A percentile compares a stretch with the other conserved stretches of the same genome.
Evolutionary conservation across 2,797 vertebrate genomes (phyloP).

Genomic region (Rhinella marina): DNA sequence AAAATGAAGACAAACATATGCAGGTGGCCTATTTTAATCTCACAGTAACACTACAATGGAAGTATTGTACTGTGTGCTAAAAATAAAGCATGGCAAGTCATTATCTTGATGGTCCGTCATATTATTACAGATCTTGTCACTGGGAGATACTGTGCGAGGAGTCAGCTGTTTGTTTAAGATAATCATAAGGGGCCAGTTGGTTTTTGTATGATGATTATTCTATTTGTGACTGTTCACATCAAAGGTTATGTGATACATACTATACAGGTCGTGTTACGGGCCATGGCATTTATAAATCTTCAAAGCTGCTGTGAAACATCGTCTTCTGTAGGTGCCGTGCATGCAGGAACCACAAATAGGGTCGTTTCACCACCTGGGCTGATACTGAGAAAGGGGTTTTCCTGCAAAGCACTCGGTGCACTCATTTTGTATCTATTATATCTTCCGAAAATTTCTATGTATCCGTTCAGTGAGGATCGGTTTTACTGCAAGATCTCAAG

Average conservation of each 20-base stretch:
- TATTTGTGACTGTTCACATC: neutral
- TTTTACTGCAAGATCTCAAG: no score
- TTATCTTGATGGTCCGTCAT: constrained; percentile 11
- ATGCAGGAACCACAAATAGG: neutral
- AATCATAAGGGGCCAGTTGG: neutral
- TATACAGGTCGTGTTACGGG: neutral
- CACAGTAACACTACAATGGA: constrained; percentile 15
- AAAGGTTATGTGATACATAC: neutral
- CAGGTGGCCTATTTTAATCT: constrained; percentile 55
- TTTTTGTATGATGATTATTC: neutral
- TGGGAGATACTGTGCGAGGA: neutral
- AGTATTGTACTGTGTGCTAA: constrained; percentile 29
- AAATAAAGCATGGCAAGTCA: constrained; percentile 29
- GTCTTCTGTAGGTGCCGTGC: neutral
- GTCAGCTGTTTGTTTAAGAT: neutral
- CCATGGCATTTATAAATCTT: neutral
- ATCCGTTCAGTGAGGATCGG: neutral
- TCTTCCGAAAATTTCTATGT: neutral
- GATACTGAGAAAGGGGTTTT: neutral
- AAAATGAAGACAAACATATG: constrained; percentile 39
- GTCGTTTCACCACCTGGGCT: neutral
- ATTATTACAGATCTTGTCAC: neutral
- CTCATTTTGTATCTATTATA: neutral
- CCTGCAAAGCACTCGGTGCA: neutral
- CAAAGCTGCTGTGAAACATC: neutral